Conservation (phyloP, 2,113 vertebrate species). For the Dendrocopos noguchii region DNA sequence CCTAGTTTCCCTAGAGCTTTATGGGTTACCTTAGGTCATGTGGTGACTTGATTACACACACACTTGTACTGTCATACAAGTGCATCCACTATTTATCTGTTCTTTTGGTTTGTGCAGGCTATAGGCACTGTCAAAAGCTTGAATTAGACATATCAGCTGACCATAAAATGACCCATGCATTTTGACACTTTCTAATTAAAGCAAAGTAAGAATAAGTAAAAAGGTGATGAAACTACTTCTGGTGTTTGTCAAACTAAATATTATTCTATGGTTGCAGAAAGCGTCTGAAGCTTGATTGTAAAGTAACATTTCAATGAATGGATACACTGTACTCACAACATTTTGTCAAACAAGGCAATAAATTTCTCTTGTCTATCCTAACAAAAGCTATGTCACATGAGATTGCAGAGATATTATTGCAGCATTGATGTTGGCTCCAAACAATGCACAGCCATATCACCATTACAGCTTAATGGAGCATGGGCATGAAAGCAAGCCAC, state of each 20-base stretch:
- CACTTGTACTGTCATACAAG: not conserved
- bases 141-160: not conserved
- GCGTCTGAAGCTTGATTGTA: not conserved
- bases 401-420: not conserved
- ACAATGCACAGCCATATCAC: not conserved
- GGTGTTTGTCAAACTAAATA: not conserved
- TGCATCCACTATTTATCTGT: not conserved
- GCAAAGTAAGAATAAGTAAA: not conserved
- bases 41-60: not conserved
- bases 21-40: not conserved
- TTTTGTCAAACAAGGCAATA: not conserved
- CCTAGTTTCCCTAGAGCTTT: not conserved
- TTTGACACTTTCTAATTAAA: not conserved
- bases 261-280: not conserved
- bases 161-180: accelerated
- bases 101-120: not conserved
- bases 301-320: not conserved
- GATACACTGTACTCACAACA: not conserved
- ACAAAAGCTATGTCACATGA: not conserved
- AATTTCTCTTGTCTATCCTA: not conserved
- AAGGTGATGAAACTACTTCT: not conserved
- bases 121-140: not conserved
- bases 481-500: not conserved
- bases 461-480: not conserved
- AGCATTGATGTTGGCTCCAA: not conserved